Conservation (phyloP, 1,140 invertebrate species). For the Schlechtendalia chinensis region DNA sequence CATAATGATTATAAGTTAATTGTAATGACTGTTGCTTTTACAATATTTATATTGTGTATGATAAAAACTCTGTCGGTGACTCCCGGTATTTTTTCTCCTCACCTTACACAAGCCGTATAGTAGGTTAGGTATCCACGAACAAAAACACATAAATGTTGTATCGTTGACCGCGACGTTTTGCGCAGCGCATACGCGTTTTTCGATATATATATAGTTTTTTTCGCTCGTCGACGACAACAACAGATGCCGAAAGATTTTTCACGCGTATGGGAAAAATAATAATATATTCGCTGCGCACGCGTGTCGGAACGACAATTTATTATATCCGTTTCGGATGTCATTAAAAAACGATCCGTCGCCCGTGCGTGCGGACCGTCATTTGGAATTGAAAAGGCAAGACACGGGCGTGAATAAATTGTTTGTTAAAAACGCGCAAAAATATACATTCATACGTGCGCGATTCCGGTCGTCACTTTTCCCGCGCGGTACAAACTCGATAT, state of each 20-base stretch:
- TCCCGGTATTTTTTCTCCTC: too few species aligned
- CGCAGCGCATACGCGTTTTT: conserved; percentile 3
- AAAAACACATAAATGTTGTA: too few species aligned
- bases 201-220: conserved; percentile 14
- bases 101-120: too few species aligned
- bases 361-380: conserved; percentile 4
- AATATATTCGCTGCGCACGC: not conserved
- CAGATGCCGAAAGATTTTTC: conserved; percentile 43
- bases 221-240: not conserved
- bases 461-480: too few species aligned
- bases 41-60: too few species aligned
- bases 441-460: not conserved
- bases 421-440: conserved; percentile 30
- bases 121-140: too few species aligned
- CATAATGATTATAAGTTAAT: too few species aligned
- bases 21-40: too few species aligned
- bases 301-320: conserved; percentile 30
- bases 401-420: conserved; percentile 40
- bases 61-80: too few species aligned
- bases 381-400: conserved; percentile 41
- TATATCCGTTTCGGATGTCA: conserved; percentile 22
- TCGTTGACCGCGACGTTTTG: too few species aligned
- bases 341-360: conserved; percentile 35
- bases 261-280: not conserved
- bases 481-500: too few species aligned